A percentile compares a stretch with the other conserved stretches of the same genome.
Conservation (phyloP, 2,797 vertebrate species). For the Intellagama lesueurii region DNA sequence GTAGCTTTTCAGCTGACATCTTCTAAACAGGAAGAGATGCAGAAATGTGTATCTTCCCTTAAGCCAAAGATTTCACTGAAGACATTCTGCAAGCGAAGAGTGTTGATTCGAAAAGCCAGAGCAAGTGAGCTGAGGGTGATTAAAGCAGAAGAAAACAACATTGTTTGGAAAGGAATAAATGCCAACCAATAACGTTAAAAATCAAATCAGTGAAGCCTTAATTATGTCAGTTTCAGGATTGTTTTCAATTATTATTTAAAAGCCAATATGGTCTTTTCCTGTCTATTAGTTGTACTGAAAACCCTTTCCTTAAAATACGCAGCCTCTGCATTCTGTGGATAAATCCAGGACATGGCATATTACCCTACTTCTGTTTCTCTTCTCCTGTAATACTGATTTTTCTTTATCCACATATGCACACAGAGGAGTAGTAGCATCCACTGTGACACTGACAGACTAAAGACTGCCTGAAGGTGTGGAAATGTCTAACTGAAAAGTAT, state of each 20-base stretch:
- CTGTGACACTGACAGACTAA: neutral
- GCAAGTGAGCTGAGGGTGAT: conserved; percentile 6
- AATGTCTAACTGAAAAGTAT: neutral
- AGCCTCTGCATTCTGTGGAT: neutral
- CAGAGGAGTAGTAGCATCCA: neutral
- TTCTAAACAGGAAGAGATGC: conserved; percentile 40
- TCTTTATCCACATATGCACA: neutral
- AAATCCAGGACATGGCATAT: neutral
- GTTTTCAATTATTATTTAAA: neutral
- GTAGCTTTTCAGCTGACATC: neutral
- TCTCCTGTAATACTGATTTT: neutral
- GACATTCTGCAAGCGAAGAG: conserved; percentile 17
- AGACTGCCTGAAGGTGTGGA: conserved; percentile 3
- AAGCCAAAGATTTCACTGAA: conserved; percentile 17
- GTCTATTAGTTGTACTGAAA: conserved; percentile 20
- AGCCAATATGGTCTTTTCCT: neutral
- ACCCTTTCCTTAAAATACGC: neutral
- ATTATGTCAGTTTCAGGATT: neutral
- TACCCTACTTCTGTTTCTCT: neutral
- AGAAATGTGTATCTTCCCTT: neutral
- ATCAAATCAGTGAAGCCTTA: neutral
- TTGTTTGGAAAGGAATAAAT: conserved; percentile 11
- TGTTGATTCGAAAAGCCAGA: neutral
- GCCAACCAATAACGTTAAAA: neutral
- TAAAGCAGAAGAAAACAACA: conserved; percentile 11